Base-by-base conservation (phyloP, 2,797 vertebrate species). In the Sitta carolinensis region DNA sequence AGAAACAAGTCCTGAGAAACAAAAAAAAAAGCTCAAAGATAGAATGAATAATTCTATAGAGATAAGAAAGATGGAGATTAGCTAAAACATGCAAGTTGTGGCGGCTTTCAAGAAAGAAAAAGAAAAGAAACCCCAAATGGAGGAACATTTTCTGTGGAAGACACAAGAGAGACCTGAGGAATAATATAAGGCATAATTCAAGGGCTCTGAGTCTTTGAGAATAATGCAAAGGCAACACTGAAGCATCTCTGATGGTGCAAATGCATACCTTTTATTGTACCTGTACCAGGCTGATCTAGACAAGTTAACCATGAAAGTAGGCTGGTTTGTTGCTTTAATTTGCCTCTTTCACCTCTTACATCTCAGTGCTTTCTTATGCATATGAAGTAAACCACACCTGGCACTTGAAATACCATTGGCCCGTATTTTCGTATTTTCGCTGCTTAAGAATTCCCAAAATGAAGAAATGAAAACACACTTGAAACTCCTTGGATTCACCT, bases 341-440 rank as follows among this genome's bases (percentile, higher is more conserved):
- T 5, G 1, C 25, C 22, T 38, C 34, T 83, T 83, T 68, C 38
- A 59, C 16, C 11, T 40, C 18, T 83, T 48, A 8, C 1, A 4
- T 59, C 45, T 63, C 29, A 58, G 26, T n/a, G 9, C 5, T 78
- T 91, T 77, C n/a, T 54, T 36, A 45, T 22, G 40, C 55, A 62
- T 30, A 36, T 2, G 12, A 61, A 85, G 16, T 22, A 83, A 87
- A 68, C 6, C 4, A 51, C 9, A 54, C 2, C 13, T 29, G 47
- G 30, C 43, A 34, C 57, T 84, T 62, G 6, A 74, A 78, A 87
- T n/a, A 36, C 6, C 20, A 16, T 54, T 75, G 32, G 16, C 40
- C 30, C 1, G 1, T 32, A 43, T 7, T 16, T 51, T 40, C 1
- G 1, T 32, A 43, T 7, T 16, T 51, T 40, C 13, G 54, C 34